Base-by-base conservation (phyloP, 2,888 invertebrate genomes). In the Cataglyphis albicans region DNA sequence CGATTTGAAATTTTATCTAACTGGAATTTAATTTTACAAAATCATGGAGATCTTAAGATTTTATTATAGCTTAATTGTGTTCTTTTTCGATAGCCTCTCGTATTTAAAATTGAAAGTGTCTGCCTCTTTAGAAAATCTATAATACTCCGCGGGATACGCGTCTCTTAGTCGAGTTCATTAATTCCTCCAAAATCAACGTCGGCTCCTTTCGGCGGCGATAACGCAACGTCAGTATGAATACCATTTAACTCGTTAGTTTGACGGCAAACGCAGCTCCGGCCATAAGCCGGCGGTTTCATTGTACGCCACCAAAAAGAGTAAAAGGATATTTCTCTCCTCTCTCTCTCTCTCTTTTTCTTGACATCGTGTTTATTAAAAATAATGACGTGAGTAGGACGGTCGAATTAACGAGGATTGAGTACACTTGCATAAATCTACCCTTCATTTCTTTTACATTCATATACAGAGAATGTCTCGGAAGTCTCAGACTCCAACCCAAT, bases 291-390 rank as follows among this genome's bases (percentile, higher is more conserved):
- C 81, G 84, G 83, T 75, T 65, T 84, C 72, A 85, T 85, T 84
- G 83, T 85, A 65, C 84, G 72, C 52, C 48, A 76, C 76, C 84
- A 87, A 87, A 84, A 88, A 86, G 89, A 90, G 86, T 88, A 90
- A 89, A 91, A 91, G 88, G 88, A 89, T 91, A 92, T 92, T 92
- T 92, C 91, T 91, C 91, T 89, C 87, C 84, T 84, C 90, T 52
- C 48, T 52, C 48, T n/a, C 6, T 48, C 48, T 48, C 48, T 48
- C 18, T 52, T n/a, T 52, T n/a, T 52, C 48, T 52, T 90, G 91
- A 91, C 90, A 91, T 89, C 90, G 89, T 91, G 92, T 93, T 93
- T 93, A 93, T 93, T 93, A 93, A 93, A 93, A 93, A 92, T 93
- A 93, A 93, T 92, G 93, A 93, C 92, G 92, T 89, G 92, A 90